Evolutionary conservation across 2,797 vertebrate species (phyloP), one percentile per base, ranked within the genome.

Genomic region (Myotis planiceps): DNA sequence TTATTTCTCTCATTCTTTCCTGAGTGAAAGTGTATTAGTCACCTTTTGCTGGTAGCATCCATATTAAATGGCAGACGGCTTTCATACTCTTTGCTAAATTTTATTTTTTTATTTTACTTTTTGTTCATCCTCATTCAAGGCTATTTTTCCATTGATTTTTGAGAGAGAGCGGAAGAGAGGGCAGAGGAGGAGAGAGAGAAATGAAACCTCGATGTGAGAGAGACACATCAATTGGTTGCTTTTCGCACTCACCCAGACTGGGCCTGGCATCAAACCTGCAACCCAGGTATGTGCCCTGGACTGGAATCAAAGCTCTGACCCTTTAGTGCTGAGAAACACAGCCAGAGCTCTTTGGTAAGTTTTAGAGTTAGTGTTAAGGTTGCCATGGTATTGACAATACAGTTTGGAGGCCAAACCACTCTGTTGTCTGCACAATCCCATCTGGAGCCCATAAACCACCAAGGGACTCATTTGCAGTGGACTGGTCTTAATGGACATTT

Each of bases 1-100:
- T 83, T 76, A 51, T 90, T 92, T 84, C 32, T 93, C 51, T 94
- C 18, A 18, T 85, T 71, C n/a, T 86, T 88, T 80, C 25, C 29
- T 37, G 0, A 82, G 9, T 85, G 34, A 78, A 88, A 79, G 37
- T 58, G 16, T 32, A 6, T 81, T 79, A 75, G 53, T 89, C 19
- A 88, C 92, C 49, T 63, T 86, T 92, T 93, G 29, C 66, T 16
- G 45, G 2, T 81, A 79, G 25, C 37, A 49, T n/a, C 27, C 29
- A 19, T 65, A 78, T 53, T 25, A 23, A 9, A 25, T 78, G 32
- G 32, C 49, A 78, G 49, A 16, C 23, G 32, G 13, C 13, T 78
- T 78, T 53, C n/a, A 53, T 76, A 14, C 19, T 14, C 60, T 71
- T 49, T 82, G 37, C 3, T 75, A 76, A 88, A 92, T 82, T 92